Percentiles rank a stretch among this genome's conserved stretches.
Conservation (phyloP, 2,113 vertebrate genomes). For the Connochaetes taurinus region DNA sequence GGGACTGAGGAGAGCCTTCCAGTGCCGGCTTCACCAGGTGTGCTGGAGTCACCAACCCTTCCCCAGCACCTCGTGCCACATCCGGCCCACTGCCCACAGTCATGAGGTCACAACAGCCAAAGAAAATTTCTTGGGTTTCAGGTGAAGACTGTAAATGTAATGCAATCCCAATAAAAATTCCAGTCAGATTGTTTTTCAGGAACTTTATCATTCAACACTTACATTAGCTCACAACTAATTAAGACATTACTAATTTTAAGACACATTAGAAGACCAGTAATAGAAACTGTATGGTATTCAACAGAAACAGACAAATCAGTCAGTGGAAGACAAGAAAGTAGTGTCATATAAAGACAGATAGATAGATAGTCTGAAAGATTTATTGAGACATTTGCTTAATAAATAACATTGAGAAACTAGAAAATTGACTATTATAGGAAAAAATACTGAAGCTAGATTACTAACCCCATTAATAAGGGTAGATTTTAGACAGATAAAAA, state of each 20-base stretch:
- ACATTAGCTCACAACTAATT: background rate
- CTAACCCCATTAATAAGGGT: background rate
- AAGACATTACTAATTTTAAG: background rate
- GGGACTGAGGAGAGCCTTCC: slow-evolving; percentile 29
- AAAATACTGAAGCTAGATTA: background rate
- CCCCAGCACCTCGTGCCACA: background rate
- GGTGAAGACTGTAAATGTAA: background rate
- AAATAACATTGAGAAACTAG: background rate
- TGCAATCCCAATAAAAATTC: background rate
- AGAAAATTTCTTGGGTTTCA: background rate
- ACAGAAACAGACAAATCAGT: background rate
- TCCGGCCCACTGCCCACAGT: background rate
- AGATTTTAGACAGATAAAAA: background rate
- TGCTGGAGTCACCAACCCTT: background rate
- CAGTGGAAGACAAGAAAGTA: background rate
- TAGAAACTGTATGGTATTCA: background rate
- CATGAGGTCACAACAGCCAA: slow-evolving; percentile 24
- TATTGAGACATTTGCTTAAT: background rate
- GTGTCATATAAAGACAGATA: background rate
- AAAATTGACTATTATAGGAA: background rate
- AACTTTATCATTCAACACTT: background rate
- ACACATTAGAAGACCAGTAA: background rate
- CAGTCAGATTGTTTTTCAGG: background rate
- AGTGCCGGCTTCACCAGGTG: slow-evolving; percentile 43
- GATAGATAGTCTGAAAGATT: background rate